These are phyloP conservation scores for Micrastur ruficollis DNA, from an alignment of 2,797 vertebrate genomes.

Conservation along the genomic window DNA sequence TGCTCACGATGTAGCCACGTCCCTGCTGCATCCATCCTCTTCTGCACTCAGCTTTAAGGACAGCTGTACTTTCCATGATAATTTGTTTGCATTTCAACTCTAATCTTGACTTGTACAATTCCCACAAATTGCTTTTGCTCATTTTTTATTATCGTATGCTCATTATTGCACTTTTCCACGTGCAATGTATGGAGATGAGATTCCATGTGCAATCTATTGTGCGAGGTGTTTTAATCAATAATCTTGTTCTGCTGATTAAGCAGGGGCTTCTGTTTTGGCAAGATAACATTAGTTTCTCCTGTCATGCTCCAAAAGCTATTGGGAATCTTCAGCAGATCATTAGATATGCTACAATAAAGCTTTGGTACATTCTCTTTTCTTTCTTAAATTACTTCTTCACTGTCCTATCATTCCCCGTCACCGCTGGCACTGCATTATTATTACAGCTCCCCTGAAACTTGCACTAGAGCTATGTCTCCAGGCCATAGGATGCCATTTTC, in stretches of 20 bases:
- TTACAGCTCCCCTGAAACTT: constrained; percentile 78
- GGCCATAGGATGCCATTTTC: constrained; percentile 79
- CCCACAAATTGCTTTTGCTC: constrained; percentile 68
- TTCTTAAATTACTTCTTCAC: constrained; percentile 83
- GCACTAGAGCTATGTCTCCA: constrained; percentile 75
- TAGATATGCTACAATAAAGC: constrained; percentile 87
- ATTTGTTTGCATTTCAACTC: constrained; percentile 65
- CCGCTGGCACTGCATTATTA: constrained; percentile 75
- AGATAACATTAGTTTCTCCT: constrained; percentile 89
- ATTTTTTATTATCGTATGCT: constrained; percentile 70
- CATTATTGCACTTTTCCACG: constrained; percentile 74
- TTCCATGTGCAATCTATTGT: constrained; percentile 81
- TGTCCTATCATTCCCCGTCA: constrained; percentile 78
- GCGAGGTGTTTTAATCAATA: constrained; percentile 88
- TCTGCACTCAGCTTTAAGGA: constrained; percentile 23
- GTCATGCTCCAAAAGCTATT: constrained; percentile 84
- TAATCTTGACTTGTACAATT: constrained; percentile 68
- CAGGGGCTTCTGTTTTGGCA: constrained; percentile 82
- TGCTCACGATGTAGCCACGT: neutral
- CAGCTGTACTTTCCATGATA: constrained; percentile 11
- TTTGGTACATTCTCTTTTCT: constrained; percentile 77
- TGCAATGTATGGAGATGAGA: constrained; percentile 78
- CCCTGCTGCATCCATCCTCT: neutral
- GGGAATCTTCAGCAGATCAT: constrained; percentile 87
- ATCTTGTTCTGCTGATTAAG: constrained; percentile 89